A percentile compares a stretch with the other conserved stretches of the same genome.
Conservation (phyloP, 2,113 vertebrate species). For the Oreochromis spilurus region DNA sequence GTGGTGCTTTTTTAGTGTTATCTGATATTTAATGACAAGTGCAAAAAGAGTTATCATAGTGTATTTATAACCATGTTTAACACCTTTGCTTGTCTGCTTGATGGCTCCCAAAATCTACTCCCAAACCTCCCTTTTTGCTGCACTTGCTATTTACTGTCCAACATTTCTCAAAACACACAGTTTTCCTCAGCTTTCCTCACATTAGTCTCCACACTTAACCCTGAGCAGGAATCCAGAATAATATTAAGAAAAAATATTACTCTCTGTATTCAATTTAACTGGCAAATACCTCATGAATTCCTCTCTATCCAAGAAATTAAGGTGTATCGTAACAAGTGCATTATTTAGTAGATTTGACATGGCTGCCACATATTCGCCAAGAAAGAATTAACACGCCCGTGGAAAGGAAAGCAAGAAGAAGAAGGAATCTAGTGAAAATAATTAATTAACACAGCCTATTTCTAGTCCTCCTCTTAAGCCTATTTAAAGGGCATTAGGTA, state of each 20-base stretch:
- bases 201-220: not conserved
- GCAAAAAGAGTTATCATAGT: not conserved
- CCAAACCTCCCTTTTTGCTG: not conserved
- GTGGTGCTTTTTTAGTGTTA: not conserved
- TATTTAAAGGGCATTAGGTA: constrained; percentile 77
- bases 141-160: not conserved
- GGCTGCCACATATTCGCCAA: constrained; percentile 56
- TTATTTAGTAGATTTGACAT: constrained; percentile 75
- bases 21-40: not conserved
- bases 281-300: constrained; percentile 15
- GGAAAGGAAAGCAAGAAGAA: constrained; percentile 64
- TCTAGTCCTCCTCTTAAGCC: constrained; percentile 71
- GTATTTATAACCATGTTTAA: not conserved
- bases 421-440: constrained; percentile 52
- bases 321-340: constrained; percentile 66
- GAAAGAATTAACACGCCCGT: constrained; percentile 58
- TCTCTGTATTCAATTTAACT: constrained; percentile 16
- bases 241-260: constrained; percentile 2
- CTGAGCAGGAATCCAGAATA: not conserved
- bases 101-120: not conserved
- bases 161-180: not conserved
- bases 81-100: not conserved
- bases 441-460: constrained; percentile 73
- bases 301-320: constrained; percentile 44
- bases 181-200: not conserved